Percentiles rank a stretch among this genome's conserved stretches.
phyloP scores from a whole-genome alignment of 2,113 vertebrate species.

The Pandion haliaetus region DNA sequence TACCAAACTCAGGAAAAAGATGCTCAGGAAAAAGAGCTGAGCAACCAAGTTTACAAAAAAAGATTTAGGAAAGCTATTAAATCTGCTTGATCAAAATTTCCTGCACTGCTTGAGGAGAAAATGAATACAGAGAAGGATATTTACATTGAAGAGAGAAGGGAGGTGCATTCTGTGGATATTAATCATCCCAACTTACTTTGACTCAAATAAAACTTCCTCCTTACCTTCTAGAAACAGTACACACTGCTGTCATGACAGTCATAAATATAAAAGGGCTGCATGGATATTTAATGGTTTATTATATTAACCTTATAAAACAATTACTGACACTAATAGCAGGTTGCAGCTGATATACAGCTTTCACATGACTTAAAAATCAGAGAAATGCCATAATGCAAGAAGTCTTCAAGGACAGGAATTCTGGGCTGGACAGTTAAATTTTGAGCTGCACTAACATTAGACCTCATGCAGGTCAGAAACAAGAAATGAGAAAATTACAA shows the following conservation, averaged over 20 bases:
- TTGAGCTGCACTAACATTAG: background rate
- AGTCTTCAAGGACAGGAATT: background rate
- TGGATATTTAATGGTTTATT: conserved; percentile 32
- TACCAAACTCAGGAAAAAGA: background rate
- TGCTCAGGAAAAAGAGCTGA: background rate
- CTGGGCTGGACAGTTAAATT: background rate
- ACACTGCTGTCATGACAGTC: background rate
- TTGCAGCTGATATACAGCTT: background rate
- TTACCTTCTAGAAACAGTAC: conserved; percentile 13
- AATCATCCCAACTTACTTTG: background rate
- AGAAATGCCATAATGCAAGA: background rate
- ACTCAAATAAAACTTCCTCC: background rate
- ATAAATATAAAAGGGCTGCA: conserved; percentile 12
- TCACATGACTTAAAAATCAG: background rate
- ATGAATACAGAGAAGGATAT: background rate
- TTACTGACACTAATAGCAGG: conserved; percentile 25
- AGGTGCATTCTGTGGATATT: background rate
- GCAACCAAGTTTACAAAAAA: background rate
- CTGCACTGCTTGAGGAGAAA: background rate
- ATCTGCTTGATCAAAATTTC: background rate
- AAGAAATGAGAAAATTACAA: background rate
- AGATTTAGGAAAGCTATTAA: background rate
- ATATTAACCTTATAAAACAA: conserved; percentile 51
- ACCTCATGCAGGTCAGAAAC: background rate
- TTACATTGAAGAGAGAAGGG: background rate